These are phyloP conservation scores for Lithodes maja DNA, from an alignment of 2,888 invertebrate species.

Conservation along the genomic window DNA sequence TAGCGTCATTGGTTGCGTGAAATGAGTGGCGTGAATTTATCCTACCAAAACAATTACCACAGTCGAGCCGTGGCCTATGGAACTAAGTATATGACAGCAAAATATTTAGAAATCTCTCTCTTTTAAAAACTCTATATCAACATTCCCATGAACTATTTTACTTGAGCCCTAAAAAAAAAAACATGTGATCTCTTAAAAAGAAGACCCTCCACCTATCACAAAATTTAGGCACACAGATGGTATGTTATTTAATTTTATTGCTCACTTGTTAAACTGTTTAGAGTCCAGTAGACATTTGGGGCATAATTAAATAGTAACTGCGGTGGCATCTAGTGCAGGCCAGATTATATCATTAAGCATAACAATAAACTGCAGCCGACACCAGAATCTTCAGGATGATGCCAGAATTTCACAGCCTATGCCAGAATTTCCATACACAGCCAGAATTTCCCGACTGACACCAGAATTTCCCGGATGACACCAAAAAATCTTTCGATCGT, in stretches of 20 bases:
- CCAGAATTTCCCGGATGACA: too few relatives aligned
- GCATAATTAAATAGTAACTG: constrained; percentile 13
- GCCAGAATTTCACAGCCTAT: not conserved
- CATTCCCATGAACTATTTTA: constrained; percentile 62
- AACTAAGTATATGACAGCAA: constrained; percentile 55
- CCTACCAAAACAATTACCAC: constrained; percentile 48
- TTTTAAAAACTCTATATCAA: constrained; percentile 36
- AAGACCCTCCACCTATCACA: constrained; percentile 62
- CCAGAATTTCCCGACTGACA: too few relatives aligned
- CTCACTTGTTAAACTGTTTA: constrained; percentile 63
- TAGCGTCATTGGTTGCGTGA: constrained; percentile 58
- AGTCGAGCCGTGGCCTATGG: constrained; percentile 49
- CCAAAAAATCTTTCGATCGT: too few relatives aligned
- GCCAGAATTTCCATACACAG: too few relatives aligned
- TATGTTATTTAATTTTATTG: constrained; percentile 64
- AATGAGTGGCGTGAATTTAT: constrained; percentile 59
- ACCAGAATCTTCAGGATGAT: not conserved
- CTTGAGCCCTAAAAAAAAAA: constrained; percentile 67
- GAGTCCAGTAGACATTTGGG: constrained; percentile 61
- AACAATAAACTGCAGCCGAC: constrained; percentile 8
- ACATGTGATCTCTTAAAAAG: constrained; percentile 62
- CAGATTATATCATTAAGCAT: constrained; percentile 20
- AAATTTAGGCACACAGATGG: constrained; percentile 68
- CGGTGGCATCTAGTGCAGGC: constrained; percentile 28
- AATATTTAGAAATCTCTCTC: constrained; percentile 55